Evolutionary conservation across 2,113 vertebrate genomes (phyloP), one percentile per base, ranked within the genome.

Genomic region (Phasianus colchicus): DNA sequence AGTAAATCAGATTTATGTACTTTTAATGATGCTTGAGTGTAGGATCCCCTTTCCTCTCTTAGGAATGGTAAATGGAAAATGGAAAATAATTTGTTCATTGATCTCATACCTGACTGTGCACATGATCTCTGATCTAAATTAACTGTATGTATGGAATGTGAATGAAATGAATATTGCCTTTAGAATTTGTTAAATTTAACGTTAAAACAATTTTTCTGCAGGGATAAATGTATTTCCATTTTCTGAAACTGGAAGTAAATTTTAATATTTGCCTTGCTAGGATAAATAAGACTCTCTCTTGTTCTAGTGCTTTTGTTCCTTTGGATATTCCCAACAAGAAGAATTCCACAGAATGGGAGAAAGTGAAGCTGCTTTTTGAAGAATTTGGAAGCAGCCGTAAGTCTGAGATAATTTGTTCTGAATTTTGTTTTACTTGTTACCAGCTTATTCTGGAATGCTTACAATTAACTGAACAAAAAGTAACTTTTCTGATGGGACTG

Each of bases 311-410:
- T 11, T 99, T 99, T 95, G 98, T 99, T 95, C 99, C 99, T 50
- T 96, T 99, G 89, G 95, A 97, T 78, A 96, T 98, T 86, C 98
- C 98, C 20, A 97, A 96, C 43, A 97, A 97, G 86, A 98, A 98
- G 95, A 99, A 99, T 96, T 98, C 99, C 63, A 99, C 99, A 11
- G 98, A 99, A 25, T 99, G 99, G 99, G 98, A 99, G 89, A 99
- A 99, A 97, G 98, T 99, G 32, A 99, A 99, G 61, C 98, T 99
- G 45, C 96, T 99, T 25, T 99, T 99, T 97, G 98, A 99, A 95
- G 99, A 99, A 96, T 98, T 99, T 95, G 99, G 99, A 93, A 99
- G 98, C 88, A 98, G 98, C 92, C 98, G 99, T 99, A 98, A 99
- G 99, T 98, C 79, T 67, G 38, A 78, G 16, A 70, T 52, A 14